Conservation (phyloP, 2,113 vertebrate species). For the Dissostichus mawsoni region DNA sequence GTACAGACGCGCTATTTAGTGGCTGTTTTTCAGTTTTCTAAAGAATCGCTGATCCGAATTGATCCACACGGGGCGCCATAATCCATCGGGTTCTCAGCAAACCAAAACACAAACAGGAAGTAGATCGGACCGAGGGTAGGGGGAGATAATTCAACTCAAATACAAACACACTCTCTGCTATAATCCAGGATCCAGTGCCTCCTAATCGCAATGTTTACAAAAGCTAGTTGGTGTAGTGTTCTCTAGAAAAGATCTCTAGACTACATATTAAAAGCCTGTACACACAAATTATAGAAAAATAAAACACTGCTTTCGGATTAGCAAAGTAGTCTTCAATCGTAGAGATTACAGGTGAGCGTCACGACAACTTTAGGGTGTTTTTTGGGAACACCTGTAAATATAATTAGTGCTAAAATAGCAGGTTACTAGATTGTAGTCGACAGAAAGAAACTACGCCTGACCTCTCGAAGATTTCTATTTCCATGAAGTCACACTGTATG, state of each 20-base stretch:
- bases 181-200: constrained; percentile 68
- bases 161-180: constrained; percentile 10
- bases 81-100: too few relatives aligned
- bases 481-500: too few relatives aligned
- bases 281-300: constrained; percentile 78
- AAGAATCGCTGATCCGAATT: too few relatives aligned
- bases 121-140: not conserved
- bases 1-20: too few relatives aligned
- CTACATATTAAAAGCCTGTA: constrained; percentile 70
- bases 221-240: constrained; percentile 57
- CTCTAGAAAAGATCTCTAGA: constrained; percentile 63
- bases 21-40: too few relatives aligned
- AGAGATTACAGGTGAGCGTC: constrained; percentile 43
- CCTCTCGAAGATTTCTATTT: not conserved
- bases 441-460: too few relatives aligned
- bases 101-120: not conserved
- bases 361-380: constrained; percentile 19
- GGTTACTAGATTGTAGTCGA: too few relatives aligned
- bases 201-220: constrained; percentile 45
- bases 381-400: constrained; percentile 10
- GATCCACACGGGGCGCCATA: too few relatives aligned
- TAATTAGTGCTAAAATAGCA: too few relatives aligned
- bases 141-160: too few relatives aligned
- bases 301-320: constrained; percentile 63
- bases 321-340: constrained; percentile 35